A percentile compares a stretch with the other conserved stretches of the same genome.
Evolutionary conservation across 2,888 invertebrate genomes (phyloP).

Genomic region (Lasioglossum leucozonium): DNA sequence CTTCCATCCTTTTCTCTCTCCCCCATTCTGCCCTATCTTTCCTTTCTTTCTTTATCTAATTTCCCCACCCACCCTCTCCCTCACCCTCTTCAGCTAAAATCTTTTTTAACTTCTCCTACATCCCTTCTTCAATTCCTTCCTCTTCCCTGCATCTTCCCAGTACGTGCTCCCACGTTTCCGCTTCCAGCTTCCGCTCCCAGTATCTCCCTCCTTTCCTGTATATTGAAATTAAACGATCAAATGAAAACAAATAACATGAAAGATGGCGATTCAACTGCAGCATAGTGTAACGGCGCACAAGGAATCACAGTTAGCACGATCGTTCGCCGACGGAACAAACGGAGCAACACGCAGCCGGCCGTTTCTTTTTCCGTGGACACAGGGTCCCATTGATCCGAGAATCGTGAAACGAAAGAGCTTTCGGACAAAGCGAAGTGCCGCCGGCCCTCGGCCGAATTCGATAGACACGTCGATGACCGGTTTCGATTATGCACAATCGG

Average conservation of each 20-base stretch:
- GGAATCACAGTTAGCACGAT: neutral
- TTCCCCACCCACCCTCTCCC: too few relatives aligned
- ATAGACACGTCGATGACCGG: slow-evolving; percentile 6
- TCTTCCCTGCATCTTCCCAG: too few relatives aligned
- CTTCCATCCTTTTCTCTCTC: too few relatives aligned
- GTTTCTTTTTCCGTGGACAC: neutral
- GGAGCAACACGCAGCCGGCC: neutral
- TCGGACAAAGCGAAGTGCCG: neutral
- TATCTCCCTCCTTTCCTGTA: too few relatives aligned
- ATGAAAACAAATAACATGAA: neutral
- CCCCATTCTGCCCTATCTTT: too few relatives aligned
- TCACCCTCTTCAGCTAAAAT: too few relatives aligned
- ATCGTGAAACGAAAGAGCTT: neutral
- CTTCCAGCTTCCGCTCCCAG: too few relatives aligned
- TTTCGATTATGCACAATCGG: slow-evolving; percentile 3
- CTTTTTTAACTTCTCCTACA: too few relatives aligned
- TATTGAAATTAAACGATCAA: too few relatives aligned
- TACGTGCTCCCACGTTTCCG: too few relatives aligned
- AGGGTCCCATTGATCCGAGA: neutral
- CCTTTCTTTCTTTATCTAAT: too few relatives aligned
- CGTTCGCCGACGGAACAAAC: neutral
- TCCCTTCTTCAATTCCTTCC: too few relatives aligned
- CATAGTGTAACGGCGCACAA: neutral
- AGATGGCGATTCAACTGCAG: neutral
- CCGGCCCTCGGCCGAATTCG: neutral